Percentiles rank a stretch among this genome's conserved stretches.
phyloP scores from a whole-genome alignment of 2,797 vertebrate genomes.

The Halcyon badia region DNA sequence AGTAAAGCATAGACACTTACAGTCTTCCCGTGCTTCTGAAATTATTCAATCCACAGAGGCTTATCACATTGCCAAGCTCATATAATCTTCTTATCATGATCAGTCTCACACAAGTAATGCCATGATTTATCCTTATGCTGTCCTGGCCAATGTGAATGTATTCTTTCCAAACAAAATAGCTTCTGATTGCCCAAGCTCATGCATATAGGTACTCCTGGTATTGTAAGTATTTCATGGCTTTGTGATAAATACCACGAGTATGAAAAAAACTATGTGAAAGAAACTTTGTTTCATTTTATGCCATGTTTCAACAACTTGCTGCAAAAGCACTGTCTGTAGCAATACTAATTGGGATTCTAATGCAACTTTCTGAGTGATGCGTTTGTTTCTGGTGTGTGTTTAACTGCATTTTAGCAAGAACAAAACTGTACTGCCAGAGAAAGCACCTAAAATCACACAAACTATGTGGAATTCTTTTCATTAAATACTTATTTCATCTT shows the following conservation, averaged over 20 bases:
- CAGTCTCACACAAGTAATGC: conserved; percentile 30
- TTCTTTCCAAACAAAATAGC: conserved; percentile 59
- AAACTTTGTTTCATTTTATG: conserved; percentile 6
- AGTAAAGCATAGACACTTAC: neutral
- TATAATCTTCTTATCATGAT: conserved; percentile 29
- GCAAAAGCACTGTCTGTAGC: neutral
- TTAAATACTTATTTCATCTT: neutral
- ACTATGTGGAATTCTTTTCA: neutral
- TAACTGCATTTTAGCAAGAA: neutral
- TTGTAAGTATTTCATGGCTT: conserved; percentile 44
- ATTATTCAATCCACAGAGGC: conserved; percentile 10
- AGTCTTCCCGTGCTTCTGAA: neutral
- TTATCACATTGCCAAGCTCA: conserved; percentile 36
- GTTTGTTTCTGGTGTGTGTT: neutral
- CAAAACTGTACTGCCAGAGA: neutral
- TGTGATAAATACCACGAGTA: conserved; percentile 46
- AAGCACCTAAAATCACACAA: neutral
- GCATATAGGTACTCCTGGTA: conserved; percentile 17
- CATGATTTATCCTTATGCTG: neutral
- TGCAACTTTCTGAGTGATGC: neutral
- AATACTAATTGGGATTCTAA: neutral
- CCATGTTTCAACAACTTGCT: conserved; percentile 17
- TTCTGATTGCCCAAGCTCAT: conserved; percentile 71
- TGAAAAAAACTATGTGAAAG: conserved; percentile 50
- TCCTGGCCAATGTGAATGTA: conserved; percentile 58